Conservation (phyloP, 2,797 vertebrate species). For the Gymnopithys bicolor region DNA sequence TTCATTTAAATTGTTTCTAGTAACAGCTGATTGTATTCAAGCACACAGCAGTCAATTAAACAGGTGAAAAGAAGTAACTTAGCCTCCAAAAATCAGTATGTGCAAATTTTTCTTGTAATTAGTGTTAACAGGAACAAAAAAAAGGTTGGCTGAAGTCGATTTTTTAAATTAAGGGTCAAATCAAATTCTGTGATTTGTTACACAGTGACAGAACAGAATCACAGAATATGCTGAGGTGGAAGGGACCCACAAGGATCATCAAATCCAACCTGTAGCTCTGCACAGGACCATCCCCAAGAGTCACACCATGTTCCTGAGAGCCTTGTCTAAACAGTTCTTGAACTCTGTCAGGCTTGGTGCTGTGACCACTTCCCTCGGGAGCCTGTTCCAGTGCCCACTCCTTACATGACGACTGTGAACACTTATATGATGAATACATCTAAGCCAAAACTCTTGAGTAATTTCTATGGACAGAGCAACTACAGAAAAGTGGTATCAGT, state of each 20-base stretch:
- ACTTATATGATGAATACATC: not conserved
- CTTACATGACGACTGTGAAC: not conserved
- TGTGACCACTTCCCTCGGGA: not conserved
- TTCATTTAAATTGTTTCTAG: slow-evolving; percentile 9
- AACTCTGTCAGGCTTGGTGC: not conserved
- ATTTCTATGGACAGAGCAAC: not conserved
- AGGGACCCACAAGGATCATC: not conserved
- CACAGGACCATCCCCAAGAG: not conserved
- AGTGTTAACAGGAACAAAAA: not conserved
- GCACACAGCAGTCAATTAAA: not conserved
- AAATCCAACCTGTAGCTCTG: no score
- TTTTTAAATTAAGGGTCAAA: not conserved
- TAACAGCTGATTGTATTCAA: not conserved
- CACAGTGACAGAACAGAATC: not conserved
- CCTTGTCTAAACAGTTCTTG: not conserved
- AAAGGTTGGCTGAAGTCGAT: not conserved
- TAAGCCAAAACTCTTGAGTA: not conserved
- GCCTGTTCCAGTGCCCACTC: not conserved
- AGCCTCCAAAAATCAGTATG: not conserved
- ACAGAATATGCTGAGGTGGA: not conserved
- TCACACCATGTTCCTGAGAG: not conserved
- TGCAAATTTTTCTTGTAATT: not conserved
- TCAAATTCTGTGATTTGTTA: not conserved
- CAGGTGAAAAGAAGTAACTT: not conserved
- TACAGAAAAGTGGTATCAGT: not conserved